Conservation (phyloP, 2,888 invertebrate genomes). For the Candidula unifasciata region DNA sequence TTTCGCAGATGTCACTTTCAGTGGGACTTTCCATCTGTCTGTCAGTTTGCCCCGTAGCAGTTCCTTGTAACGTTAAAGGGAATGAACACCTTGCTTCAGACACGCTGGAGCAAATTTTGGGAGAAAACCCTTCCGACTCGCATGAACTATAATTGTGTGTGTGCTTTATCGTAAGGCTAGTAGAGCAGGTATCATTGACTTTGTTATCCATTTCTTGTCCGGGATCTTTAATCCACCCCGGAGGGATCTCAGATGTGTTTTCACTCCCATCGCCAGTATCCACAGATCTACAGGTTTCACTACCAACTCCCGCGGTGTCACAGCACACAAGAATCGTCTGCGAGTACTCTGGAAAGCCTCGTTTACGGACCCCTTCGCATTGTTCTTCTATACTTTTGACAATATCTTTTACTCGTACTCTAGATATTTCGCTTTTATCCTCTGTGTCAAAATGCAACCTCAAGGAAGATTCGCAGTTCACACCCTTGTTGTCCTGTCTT, state of each 20-base stretch:
- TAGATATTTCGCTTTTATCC: not conserved
- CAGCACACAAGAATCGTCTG: not conserved
- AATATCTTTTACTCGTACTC: not conserved
- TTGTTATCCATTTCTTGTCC: not conserved
- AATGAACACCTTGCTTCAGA: not conserved
- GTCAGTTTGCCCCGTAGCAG: too few species aligned
- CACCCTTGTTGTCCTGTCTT: too few species aligned
- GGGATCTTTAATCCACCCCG: not conserved
- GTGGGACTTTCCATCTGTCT: too few species aligned
- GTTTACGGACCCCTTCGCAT: not conserved
- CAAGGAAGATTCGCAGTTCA: not conserved
- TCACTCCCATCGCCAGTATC: not conserved
- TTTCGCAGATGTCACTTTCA: not conserved
- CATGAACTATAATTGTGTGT: not conserved
- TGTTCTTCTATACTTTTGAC: constrained; percentile 22
- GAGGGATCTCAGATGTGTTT: not conserved
- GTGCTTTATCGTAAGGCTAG: too few species aligned
- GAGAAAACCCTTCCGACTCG: constrained; percentile 20
- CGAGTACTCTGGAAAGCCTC: too few species aligned
- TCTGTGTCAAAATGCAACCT: not conserved
- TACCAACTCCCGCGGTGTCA: too few species aligned
- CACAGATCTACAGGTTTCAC: not conserved
- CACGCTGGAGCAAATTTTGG: not conserved
- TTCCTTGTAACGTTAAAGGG: too few species aligned
- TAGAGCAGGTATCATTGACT: not conserved